Percentiles rank a stretch among this genome's conserved stretches.
Conservation (phyloP, 2,888 invertebrate genomes). For the Hirudinaria manillensis region DNA sequence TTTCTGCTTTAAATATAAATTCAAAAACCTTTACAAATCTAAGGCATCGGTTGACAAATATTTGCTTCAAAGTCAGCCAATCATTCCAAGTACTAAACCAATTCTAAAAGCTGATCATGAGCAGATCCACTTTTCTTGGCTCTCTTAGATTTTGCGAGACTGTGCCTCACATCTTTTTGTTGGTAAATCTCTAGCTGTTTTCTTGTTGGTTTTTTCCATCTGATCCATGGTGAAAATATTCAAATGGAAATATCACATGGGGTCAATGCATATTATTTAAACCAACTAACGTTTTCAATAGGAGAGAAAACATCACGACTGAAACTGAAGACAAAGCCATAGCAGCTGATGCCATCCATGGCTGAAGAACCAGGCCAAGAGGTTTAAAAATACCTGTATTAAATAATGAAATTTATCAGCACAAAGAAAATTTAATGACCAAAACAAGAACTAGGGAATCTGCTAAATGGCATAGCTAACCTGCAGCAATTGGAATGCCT, state of each 20-base stretch:
- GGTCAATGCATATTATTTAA: not conserved
- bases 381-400: conserved; percentile 55
- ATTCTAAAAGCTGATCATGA: too few relatives aligned
- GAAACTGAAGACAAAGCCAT: conserved; percentile 98
- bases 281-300: conserved; percentile 73
- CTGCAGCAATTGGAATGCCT: conserved; percentile 94
- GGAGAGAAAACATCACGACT: conserved; percentile 86
- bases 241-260: not conserved
- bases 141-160: too few relatives aligned
- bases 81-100: too few relatives aligned
- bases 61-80: too few relatives aligned
- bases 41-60: too few relatives aligned
- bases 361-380: conserved; percentile 61
- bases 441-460: too few relatives aligned
- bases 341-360: conserved; percentile 99
- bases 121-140: too few relatives aligned
- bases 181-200: conserved; percentile 47
- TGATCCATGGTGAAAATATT: conserved; percentile 32
- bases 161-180: conserved; percentile 37
- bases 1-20: too few relatives aligned
- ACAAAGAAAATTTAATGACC: not conserved
- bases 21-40: too few relatives aligned
- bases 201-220: conserved; percentile 48
- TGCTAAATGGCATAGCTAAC: conserved; percentile 50
- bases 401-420: too few relatives aligned